phyloP scores from a whole-genome alignment of 1,140 invertebrate genomes.

The Protaetia brevitarsis region DNA sequence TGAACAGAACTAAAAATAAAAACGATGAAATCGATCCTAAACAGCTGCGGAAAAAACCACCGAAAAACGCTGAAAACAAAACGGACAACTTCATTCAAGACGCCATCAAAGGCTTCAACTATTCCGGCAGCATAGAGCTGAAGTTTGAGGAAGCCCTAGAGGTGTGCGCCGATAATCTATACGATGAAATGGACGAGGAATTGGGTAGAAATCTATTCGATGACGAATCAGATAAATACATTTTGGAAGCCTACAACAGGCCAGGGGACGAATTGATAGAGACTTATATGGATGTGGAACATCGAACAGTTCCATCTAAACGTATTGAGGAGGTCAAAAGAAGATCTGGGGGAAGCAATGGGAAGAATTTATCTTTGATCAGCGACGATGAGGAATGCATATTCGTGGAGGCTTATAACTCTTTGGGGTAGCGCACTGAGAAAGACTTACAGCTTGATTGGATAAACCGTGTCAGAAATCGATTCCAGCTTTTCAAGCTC shows the following conservation, averaged over 20 bases:
- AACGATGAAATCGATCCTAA: neutral
- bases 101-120: neutral
- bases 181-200: constrained; percentile 16
- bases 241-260: constrained; percentile 26
- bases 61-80: neutral
- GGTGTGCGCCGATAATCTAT: neutral
- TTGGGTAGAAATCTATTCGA: constrained; percentile 18
- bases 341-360: neutral
- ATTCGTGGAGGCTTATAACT: constrained; percentile 13
- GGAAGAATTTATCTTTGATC: neutral
- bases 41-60: neutral
- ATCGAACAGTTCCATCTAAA: neutral
- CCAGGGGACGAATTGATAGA: constrained; percentile 23
- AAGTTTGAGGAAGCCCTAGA: constrained; percentile 4
- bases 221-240: neutral
- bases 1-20: too few relatives aligned
- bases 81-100: neutral
- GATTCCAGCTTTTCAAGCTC: neutral
- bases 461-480: neutral
- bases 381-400: neutral
- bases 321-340: neutral
- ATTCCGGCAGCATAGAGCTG: neutral
- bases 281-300: constrained; percentile 10
- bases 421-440: neutral
- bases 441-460: neutral